A percentile compares a stretch with the other conserved stretches of the same genome.
These are phyloP conservation scores for Helicorthomorpha holstii DNA, from an alignment of 1,140 invertebrate species.

Conservation along the genomic window DNA sequence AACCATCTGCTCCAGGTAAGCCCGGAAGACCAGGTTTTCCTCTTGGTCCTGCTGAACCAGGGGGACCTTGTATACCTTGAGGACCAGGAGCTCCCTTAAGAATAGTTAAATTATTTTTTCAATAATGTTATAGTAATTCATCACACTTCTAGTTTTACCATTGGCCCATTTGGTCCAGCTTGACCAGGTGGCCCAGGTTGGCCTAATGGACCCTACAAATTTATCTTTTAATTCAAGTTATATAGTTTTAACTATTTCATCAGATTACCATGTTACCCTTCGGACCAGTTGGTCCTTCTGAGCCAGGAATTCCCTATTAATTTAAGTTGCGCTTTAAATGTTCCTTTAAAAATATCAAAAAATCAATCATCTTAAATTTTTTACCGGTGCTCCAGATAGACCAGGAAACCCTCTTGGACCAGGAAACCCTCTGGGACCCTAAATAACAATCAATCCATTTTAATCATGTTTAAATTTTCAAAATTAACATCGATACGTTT, in stretches of 20 bases:
- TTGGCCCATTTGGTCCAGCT: slow-evolving; percentile 40
- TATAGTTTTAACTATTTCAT: neutral
- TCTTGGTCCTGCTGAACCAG: slow-evolving; percentile 35
- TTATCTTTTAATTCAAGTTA: neutral
- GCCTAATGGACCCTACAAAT: slow-evolving; percentile 37
- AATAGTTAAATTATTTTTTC: slow-evolving; percentile 1
- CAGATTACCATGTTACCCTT: slow-evolving; percentile 43
- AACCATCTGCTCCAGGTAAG: slow-evolving; percentile 49
- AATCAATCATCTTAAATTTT: neutral
- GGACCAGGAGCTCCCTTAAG: slow-evolving; percentile 43
- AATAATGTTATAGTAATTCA: neutral
- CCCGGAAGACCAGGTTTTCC: slow-evolving; percentile 55
- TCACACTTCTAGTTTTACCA: slow-evolving; percentile 24
- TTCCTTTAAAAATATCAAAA: neutral
- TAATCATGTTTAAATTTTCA: slow-evolving; percentile 1
- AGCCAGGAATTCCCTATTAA: slow-evolving; percentile 43
- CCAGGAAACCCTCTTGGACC: slow-evolving; percentile 62
- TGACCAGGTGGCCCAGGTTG: slow-evolving; percentile 48
- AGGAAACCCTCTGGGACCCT: slow-evolving; percentile 65
- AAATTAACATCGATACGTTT: no score
- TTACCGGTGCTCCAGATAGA: slow-evolving; percentile 43
- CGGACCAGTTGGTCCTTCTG: slow-evolving; percentile 46
- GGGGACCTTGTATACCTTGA: slow-evolving; percentile 31
- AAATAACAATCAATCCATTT: slow-evolving; percentile 11
- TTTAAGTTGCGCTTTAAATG: neutral